These are phyloP conservation scores for Xylocampa areola DNA, from an alignment of 2,888 invertebrate genomes.

Conservation along the genomic window DNA sequence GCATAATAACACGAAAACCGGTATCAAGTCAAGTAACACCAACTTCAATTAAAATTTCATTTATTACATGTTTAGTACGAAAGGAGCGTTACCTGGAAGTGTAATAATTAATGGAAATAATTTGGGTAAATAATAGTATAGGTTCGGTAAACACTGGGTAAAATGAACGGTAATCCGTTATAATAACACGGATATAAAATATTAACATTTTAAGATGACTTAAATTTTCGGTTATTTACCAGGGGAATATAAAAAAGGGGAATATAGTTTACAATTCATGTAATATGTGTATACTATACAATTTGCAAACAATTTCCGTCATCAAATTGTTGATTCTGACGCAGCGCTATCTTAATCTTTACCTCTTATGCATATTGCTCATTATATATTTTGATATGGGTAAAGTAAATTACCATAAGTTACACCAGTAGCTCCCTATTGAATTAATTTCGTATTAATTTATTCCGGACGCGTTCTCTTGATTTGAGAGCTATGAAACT, in stretches of 20 bases:
- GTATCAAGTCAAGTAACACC: slow-evolving; percentile 8
- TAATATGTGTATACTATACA: too few relatives aligned
- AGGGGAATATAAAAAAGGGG: too few relatives aligned
- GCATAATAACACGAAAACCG: slow-evolving; percentile 13
- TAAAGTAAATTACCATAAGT: slow-evolving; percentile 66
- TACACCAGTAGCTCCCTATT: slow-evolving; percentile 63
- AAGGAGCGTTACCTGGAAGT: slow-evolving; percentile 7
- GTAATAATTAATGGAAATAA: slow-evolving; percentile 23
- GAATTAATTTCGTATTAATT: slow-evolving; percentile 73
- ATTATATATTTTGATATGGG: not conserved
- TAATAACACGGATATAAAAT: slow-evolving; percentile 3
- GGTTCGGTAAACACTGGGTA: slow-evolving; percentile 5
- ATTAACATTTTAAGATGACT: not conserved
- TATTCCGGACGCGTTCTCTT: slow-evolving; percentile 39
- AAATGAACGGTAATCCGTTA: not conserved
- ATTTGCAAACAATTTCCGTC: too few relatives aligned
- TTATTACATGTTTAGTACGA: slow-evolving; percentile 11
- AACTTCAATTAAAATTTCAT: slow-evolving; percentile 19
- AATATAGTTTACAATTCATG: not conserved
- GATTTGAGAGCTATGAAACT: slow-evolving; percentile 39
- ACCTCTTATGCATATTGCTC: too few relatives aligned
- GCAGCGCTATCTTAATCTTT: too few relatives aligned
- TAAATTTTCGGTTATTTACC: slow-evolving; percentile 16
- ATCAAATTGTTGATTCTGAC: too few relatives aligned
- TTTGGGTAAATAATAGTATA: slow-evolving; percentile 3